Conservation (phyloP, 1,140 invertebrate species). For the Brachionus asplanchnoidis region DNA sequence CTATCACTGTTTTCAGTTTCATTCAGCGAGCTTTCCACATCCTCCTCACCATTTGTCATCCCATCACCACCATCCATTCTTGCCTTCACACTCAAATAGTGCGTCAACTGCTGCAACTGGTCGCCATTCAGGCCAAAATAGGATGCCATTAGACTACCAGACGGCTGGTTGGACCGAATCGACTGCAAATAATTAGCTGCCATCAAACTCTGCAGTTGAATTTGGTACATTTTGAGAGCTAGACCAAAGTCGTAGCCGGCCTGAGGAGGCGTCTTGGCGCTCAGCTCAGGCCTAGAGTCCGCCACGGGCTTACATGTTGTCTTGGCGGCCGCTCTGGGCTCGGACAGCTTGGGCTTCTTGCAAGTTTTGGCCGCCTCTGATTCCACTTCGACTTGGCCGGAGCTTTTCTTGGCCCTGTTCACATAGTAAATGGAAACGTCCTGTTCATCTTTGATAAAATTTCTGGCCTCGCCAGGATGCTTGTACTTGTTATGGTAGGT, state of each 20-base stretch:
- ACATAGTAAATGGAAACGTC: conserved; percentile 39
- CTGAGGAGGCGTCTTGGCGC: neutral
- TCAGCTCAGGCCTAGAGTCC: neutral
- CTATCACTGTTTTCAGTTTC: conserved; percentile 23
- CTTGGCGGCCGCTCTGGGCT: neutral
- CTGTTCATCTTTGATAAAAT: conserved; percentile 38
- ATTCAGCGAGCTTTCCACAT: neutral
- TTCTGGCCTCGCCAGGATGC: conserved; percentile 34
- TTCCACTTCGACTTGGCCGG: neutral
- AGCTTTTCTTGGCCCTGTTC: conserved; percentile 34
- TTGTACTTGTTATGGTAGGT: conserved; percentile 42
- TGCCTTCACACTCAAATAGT: neutral
- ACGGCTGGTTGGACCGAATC: neutral
- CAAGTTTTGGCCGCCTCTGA: neutral
- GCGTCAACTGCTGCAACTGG: neutral
- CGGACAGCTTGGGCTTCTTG: neutral
- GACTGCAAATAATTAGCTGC: conserved; percentile 34
- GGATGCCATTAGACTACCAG: neutral
- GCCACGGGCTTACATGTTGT: neutral
- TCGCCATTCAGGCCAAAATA: conserved; percentile 11
- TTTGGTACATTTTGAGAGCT: conserved; percentile 40
- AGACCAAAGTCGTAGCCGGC: neutral
- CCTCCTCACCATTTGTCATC: neutral
- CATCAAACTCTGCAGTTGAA: conserved; percentile 36
- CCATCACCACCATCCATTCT: neutral